Conservation (phyloP, 1,140 invertebrate genomes). For the Triops cancriformis region DNA sequence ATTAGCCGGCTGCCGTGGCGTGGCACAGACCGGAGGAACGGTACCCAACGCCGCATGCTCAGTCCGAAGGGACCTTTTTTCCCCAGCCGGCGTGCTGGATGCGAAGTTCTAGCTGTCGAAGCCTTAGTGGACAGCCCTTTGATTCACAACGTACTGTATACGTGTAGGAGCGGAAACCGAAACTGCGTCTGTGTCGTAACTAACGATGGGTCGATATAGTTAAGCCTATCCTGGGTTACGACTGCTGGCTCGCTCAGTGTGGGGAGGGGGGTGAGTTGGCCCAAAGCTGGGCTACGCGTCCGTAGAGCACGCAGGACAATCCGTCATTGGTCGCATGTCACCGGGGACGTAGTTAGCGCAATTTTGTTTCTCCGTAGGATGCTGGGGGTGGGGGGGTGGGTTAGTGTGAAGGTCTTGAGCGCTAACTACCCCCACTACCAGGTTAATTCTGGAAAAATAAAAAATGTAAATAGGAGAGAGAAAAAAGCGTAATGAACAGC, state of each 20-base stretch:
- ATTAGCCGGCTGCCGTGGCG: neutral
- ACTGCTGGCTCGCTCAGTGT: neutral
- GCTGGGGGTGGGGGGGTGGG: neutral
- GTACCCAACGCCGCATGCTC: neutral
- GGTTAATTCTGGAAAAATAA: no score
- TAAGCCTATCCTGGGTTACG: neutral
- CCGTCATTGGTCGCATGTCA: constrained; percentile 12
- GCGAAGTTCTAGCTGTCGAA: neutral
- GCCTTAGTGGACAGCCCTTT: neutral
- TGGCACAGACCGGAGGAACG: neutral
- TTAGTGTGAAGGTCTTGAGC: no score
- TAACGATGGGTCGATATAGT: constrained; percentile 4
- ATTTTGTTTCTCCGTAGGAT: neutral
- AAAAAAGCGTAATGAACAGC: neutral
- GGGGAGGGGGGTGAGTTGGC: neutral
- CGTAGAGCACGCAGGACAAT: neutral
- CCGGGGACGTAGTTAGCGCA: neutral
- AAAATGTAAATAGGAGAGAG: neutral
- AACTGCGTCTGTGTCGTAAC: neutral
- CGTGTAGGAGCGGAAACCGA: neutral
- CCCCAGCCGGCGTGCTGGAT: no score
- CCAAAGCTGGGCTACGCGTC: neutral
- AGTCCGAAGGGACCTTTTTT: neutral
- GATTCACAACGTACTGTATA: neutral
- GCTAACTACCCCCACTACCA: no score